Conservation (phyloP, 2,113 vertebrate species). For the Hyaena hyaena region DNA sequence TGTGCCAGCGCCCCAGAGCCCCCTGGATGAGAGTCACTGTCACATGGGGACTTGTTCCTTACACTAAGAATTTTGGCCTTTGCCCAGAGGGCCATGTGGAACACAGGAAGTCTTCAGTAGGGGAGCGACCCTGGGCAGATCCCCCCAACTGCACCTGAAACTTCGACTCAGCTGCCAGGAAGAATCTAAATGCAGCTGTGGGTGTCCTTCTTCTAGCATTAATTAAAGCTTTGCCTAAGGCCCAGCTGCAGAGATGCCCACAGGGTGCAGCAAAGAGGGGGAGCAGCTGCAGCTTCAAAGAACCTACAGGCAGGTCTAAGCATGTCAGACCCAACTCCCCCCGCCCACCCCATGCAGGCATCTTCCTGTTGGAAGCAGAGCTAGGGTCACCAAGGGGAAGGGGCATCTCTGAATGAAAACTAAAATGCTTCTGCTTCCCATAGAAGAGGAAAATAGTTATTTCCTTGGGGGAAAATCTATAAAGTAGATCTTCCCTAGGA, state of each 20-base stretch:
- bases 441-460: not conserved
- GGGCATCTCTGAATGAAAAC: not conserved
- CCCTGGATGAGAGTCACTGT: not conserved
- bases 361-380: not conserved
- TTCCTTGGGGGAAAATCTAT: not conserved
- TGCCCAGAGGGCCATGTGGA: not conserved
- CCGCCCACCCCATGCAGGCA: not conserved
- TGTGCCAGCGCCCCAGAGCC: too few relatives aligned
- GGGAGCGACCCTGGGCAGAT: not conserved
- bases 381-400: not conserved
- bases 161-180: not conserved
- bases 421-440: not conserved
- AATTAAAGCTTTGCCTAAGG: slow-evolving; percentile 6
- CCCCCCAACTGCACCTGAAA: not conserved
- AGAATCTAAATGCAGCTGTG: not conserved
- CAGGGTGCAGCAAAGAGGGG: not conserved
- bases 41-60: not conserved
- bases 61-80: not conserved
- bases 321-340: not conserved
- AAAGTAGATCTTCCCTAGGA: not conserved
- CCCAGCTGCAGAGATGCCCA: not conserved
- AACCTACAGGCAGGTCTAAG: not conserved
- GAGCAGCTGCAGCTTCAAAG: not conserved
- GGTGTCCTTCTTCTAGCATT: not conserved
- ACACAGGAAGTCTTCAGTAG: not conserved